Conservation (phyloP, 2,797 vertebrate genomes). For the Myoxocephalus aenaeus region DNA sequence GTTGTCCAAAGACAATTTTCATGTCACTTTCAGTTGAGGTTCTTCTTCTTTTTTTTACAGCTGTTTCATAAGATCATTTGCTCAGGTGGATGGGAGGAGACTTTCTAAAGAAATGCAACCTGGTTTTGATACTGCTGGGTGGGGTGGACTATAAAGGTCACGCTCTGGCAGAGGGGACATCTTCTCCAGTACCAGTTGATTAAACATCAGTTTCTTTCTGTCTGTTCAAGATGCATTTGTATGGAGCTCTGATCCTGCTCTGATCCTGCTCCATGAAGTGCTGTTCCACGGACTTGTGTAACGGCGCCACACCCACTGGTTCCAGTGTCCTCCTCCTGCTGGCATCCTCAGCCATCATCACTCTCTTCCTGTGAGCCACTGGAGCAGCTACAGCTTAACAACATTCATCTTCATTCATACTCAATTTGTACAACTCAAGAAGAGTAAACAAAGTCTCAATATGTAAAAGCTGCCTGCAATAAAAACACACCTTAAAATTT, state of each 20-base stretch:
- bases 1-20: no score
- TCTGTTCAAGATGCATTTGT: slow-evolving; percentile 25
- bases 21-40: no score
- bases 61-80: no score
- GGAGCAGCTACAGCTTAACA: background rate
- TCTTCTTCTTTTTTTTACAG: no score
- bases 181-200: background rate
- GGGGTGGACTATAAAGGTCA: slow-evolving; percentile 4
- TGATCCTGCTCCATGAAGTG: background rate
- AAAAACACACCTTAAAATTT: no score
- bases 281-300: slow-evolving; percentile 46
- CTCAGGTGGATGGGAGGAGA: background rate
- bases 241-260: slow-evolving; percentile 25
- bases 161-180: no score
- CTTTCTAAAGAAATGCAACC: no score
- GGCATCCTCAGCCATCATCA: slow-evolving; percentile 32
- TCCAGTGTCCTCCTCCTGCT: slow-evolving; percentile 44
- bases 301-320: slow-evolving; percentile 18
- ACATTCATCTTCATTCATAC: background rate
- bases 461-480: slow-evolving; percentile 1
- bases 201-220: background rate
- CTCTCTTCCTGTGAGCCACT: slow-evolving; percentile 11
- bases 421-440: background rate
- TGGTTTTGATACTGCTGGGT: background rate
- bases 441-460: background rate